Conservation (phyloP, 1,140 invertebrate species). For the Epicauta chinensis region DNA sequence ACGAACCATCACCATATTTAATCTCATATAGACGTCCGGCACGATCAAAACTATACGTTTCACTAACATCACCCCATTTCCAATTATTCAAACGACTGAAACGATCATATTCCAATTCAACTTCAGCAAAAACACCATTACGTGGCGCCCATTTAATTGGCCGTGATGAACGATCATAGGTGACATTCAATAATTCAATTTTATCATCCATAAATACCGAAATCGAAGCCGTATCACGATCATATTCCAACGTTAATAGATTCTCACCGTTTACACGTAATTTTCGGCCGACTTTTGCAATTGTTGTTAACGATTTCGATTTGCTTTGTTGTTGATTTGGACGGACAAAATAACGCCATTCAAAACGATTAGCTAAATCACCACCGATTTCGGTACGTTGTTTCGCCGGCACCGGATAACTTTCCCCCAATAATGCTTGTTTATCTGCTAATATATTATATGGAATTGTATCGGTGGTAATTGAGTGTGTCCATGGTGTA, state of each 20-base stretch:
- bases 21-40: constrained; percentile 81
- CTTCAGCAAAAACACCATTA: constrained; percentile 75
- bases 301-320: constrained; percentile 50
- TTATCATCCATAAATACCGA: constrained; percentile 86
- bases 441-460: constrained; percentile 78
- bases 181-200: constrained; percentile 82
- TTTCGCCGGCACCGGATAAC: constrained; percentile 84
- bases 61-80: constrained; percentile 86
- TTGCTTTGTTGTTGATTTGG: constrained; percentile 55
- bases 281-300: constrained; percentile 77
- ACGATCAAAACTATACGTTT: constrained; percentile 82
- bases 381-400: constrained; percentile 83
- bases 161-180: constrained; percentile 85
- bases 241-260: constrained; percentile 86
- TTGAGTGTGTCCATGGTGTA: constrained; percentile 74
- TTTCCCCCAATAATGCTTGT: constrained; percentile 76
- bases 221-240: constrained; percentile 81
- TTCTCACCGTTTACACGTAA: constrained; percentile 87
- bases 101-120: constrained; percentile 88
- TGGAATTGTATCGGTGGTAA: constrained; percentile 80
- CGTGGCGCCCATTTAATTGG: constrained; percentile 85
- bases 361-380: constrained; percentile 86
- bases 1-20: constrained; percentile 79
- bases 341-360: constrained; percentile 87
- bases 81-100: constrained; percentile 84